A percentile compares a stretch with the other conserved stretches of the same genome.
Conservation (phyloP, 2,888 invertebrate genomes). For the Eupithecia subumbrata region DNA sequence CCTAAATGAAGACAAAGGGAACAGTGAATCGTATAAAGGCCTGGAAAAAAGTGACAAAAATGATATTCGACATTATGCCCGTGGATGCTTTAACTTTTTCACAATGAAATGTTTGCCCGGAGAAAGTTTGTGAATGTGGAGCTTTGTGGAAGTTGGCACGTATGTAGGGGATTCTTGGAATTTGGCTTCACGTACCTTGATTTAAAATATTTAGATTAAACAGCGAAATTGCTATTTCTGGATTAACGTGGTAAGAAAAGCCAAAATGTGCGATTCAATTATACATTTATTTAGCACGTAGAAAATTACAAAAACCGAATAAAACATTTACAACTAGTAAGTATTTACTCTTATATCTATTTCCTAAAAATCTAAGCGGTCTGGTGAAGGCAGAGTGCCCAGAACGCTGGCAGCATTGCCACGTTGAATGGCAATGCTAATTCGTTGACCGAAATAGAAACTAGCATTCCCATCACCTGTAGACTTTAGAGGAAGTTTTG, state of each 20-base stretch:
- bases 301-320: no score
- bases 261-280: neutral
- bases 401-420: no score
- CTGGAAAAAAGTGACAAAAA: constrained; percentile 61
- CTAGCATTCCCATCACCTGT: no score
- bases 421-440: no score
- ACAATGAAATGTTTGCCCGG: constrained; percentile 44
- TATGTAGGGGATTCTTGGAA: constrained; percentile 18
- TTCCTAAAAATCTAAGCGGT: no score
- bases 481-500: no score
- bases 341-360: no score
- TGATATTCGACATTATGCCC: constrained; percentile 60
- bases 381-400: no score
- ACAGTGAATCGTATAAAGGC: constrained; percentile 55
- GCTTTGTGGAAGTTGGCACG: constrained; percentile 21
- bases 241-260: neutral
- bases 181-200: constrained; percentile 9
- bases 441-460: no score
- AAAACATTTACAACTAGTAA: no score
- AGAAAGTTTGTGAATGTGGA: constrained; percentile 35
- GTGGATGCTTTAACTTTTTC: constrained; percentile 52
- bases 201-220: neutral
- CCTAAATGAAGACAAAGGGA: constrained; percentile 73
- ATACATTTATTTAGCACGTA: no score
- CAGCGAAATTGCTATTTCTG: neutral